Conservation (phyloP, 2,797 vertebrate species). For the Ceyx erithaca region DNA sequence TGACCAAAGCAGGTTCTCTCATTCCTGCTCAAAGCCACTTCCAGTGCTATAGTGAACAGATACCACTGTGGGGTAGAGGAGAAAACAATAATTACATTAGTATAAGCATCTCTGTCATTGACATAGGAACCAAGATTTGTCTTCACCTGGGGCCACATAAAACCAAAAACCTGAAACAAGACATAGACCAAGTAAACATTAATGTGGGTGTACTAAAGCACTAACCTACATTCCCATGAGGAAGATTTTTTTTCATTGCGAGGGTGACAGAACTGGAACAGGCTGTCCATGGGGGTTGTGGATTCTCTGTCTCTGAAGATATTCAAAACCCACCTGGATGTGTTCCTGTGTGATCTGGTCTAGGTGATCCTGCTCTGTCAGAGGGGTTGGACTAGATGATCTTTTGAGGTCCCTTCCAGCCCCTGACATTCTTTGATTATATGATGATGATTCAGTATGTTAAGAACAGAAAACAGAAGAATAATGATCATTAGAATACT, state of each 20-base stretch:
- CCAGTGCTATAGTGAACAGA: background rate
- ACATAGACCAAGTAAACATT: background rate
- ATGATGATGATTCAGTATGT: background rate
- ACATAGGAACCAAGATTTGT: background rate
- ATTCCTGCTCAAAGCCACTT: background rate
- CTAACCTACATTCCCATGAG: background rate
- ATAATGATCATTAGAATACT: background rate
- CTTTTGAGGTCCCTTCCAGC: too few relatives aligned
- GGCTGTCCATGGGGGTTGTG: too few relatives aligned
- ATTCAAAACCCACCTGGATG: too few relatives aligned
- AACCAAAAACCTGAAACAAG: background rate
- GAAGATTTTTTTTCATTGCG: too few relatives aligned
- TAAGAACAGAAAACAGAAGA: background rate
- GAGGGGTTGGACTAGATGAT: too few relatives aligned
- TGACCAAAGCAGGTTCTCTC: background rate
- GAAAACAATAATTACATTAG: background rate
- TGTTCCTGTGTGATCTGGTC: too few relatives aligned
- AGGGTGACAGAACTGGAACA: too few relatives aligned
- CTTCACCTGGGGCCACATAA: background rate
- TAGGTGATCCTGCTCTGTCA: too few relatives aligned
- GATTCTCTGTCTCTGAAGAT: too few relatives aligned
- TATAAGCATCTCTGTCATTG: background rate
- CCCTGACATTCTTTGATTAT: too few relatives aligned
- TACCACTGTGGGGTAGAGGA: fast-evolving
- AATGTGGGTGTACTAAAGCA: background rate